Evolutionary conservation across 2,888 invertebrate genomes (phyloP).

Genomic region (Macrophya alboannulata): DNA sequence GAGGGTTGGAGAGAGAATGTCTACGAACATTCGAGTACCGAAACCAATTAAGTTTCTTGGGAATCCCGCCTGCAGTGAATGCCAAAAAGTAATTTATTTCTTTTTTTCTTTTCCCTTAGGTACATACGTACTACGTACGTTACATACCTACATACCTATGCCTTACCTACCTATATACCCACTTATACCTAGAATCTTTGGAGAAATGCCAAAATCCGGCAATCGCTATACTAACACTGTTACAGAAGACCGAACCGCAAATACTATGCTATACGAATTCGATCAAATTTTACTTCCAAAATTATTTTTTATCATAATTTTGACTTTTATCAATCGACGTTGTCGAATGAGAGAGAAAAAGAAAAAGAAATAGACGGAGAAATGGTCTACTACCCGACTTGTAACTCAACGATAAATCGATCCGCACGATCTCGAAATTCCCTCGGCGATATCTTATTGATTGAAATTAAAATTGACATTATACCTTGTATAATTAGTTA

Average conservation of each 20-base stretch:
- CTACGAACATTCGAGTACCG: not conserved
- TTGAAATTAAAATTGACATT: not conserved
- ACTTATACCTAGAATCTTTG: not conserved
- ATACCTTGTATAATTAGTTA: too few relatives aligned
- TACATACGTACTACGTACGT: not conserved
- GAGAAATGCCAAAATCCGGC: not conserved
- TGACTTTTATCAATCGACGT: too few relatives aligned
- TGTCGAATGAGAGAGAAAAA: too few relatives aligned
- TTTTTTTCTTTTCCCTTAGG: not conserved
- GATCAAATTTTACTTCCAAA: not conserved
- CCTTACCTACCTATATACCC: too few relatives aligned
- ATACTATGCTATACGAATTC: not conserved
- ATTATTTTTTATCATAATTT: too few relatives aligned
- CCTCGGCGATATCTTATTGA: not conserved
- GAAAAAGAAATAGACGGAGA: too few relatives aligned
- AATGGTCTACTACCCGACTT: too few relatives aligned
- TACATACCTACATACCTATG: not conserved
- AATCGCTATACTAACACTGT: not conserved
- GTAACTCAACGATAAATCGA: not conserved
- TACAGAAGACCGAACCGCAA: not conserved
- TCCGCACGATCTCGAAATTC: not conserved
- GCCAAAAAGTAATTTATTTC: constrained; percentile 3
- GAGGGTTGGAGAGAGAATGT: not conserved
- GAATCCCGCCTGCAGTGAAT: constrained; percentile 3
- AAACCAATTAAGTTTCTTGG: constrained; percentile 5